These are phyloP conservation scores for Rousettus leschenaultii DNA, from an alignment of 2,113 vertebrate species.

Conservation along the genomic window DNA sequence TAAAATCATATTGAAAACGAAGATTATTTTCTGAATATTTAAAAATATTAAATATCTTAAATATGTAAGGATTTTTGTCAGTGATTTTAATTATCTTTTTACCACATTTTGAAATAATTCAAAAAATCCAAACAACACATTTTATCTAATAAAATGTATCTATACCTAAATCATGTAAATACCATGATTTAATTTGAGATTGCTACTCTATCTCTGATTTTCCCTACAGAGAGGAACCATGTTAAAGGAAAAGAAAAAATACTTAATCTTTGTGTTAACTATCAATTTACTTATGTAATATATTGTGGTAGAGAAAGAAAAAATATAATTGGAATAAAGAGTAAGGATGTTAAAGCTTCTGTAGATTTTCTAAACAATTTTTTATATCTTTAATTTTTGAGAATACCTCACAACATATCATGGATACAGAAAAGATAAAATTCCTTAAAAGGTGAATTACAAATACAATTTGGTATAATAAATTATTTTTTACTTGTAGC, in stretches of 20 bases:
- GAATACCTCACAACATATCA: neutral
- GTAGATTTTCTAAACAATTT: neutral
- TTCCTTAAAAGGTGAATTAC: neutral
- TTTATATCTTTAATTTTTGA: neutral
- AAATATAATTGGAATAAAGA: neutral
- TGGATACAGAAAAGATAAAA: neutral
- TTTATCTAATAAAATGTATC: neutral
- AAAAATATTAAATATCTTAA: neutral
- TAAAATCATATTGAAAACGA: conserved; percentile 58
- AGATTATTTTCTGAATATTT: conserved; percentile 43
- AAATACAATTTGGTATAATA: neutral
- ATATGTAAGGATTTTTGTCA: neutral
- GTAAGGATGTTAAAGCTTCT: neutral
- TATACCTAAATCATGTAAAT: neutral
- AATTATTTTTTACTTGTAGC: neutral
- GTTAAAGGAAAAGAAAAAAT: neutral
- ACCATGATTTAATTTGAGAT: neutral
- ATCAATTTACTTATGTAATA: neutral
- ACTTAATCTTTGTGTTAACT: neutral
- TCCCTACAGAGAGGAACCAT: rapidly evolving
- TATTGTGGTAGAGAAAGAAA: neutral
- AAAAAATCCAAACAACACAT: conserved; percentile 40
- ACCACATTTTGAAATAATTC: conserved; percentile 50
- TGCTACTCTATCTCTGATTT: neutral
- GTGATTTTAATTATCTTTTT: conserved; percentile 51